Base-by-base conservation (phyloP, 2,113 vertebrate species). In the Rallus limicola region DNA sequence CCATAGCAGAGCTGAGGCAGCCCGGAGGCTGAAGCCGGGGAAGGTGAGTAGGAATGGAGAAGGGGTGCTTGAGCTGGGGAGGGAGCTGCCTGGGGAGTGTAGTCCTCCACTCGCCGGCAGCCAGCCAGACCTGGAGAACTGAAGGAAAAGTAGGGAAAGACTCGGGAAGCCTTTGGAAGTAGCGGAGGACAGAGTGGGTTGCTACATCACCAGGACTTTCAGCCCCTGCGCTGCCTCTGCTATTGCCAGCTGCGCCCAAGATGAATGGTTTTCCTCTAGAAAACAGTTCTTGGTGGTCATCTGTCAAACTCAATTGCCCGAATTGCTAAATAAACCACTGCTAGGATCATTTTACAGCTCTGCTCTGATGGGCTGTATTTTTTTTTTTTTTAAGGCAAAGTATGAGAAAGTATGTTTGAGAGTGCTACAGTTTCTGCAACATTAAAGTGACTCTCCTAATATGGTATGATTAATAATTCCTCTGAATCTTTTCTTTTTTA, bases 31-130 rank as follows among this genome's bases (percentile, higher is more conserved):
- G 34, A 55, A 21, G 65, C 15, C 33, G 79, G 46, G 62, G 25
- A 77, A 97, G 97, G 98, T 98, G 98, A 97, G 97, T 13, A 4
- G 25, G 14, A 72, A 33, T 3, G 16, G 65, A 38, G 48, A 59
- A 48, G 52, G 13, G 64, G 42, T 6, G 2, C 56, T 55, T 8
- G 28, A 72, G 40, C 7, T 25, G 18, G 42, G 67, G 28, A 56
- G 31, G 42, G 69, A 44, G 65, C 34, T 90, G 85, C 67, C 9
- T 38, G 53, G 34, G 25, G 31, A 42, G 25, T 1, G 3, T 25
- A 26, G 36, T 13, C 75, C 65, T 25, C 28, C 2, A 33, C 56
- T 50, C 1, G 2, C 62, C 8, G 4, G 53, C 82, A 85, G 59
- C 59, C 1, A 2, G 72, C 17, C 64, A 3, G 77, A 62, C n/a